Evolutionary conservation across 2,113 vertebrate species (phyloP), one percentile per base, ranked within the genome.

Genomic region (Eclectus roratus): DNA sequence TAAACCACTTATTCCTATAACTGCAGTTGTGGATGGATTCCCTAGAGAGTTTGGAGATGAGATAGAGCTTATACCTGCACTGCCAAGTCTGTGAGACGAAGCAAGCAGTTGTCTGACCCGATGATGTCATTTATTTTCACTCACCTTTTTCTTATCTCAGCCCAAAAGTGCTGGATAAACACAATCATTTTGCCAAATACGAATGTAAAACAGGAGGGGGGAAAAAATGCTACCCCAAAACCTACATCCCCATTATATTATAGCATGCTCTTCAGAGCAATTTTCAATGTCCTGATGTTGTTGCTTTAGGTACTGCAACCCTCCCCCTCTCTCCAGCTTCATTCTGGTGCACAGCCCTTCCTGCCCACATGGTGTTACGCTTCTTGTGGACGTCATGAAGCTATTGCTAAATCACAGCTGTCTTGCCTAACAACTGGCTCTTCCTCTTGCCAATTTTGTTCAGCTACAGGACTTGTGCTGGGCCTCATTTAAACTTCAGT

Each of bases 341-440:
- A 31, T 10, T 73, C 83, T 89, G 66, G 44, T 92, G 69, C 2
- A 7, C 33, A 88, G 72, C 69, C 61, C 49, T 84, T 88, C 83
- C 88, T 89, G 69, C 49, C 53, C 91, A 92, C 68, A 27, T 79
- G 70, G 19, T 88, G 3, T 82, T 76, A 55, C 31, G 18, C 69
- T 93, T 68, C 33, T 9, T 31, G 52, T 7, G 29, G 66, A 93
- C 50, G 83, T 95, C 94, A 94, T 28, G 55, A 93, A 79, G 25
- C 46, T 91, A 70, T 92, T 95, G 96, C 96, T 92, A 91, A 94
- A 89, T 94, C 90, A 60, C 91, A 85, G 79, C 76, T 89, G 55
- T 41, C 69, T 84, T 93, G 68, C 93, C 91, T 85, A 91, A 93
- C 83, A 95, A 95, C 86, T 92, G 80, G n/a, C 35, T 91, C 50